phyloP scores from a whole-genome alignment of 1,140 invertebrate species.

The Drusus annulatus region DNA sequence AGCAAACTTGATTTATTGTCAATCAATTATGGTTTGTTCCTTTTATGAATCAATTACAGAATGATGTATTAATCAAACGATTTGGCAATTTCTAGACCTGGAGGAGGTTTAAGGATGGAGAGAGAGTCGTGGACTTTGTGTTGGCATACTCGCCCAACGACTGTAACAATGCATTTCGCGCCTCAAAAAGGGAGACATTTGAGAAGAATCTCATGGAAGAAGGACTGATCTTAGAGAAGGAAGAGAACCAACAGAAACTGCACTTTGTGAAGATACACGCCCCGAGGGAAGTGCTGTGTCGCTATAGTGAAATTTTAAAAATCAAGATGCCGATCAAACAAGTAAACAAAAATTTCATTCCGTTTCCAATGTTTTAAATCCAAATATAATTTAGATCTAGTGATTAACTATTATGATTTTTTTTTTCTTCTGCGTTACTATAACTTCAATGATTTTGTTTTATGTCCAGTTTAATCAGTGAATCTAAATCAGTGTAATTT shows the following conservation, averaged over 20 bases:
- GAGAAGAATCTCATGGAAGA: slow-evolving; percentile 75
- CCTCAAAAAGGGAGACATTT: slow-evolving; percentile 71
- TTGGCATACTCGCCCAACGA: slow-evolving; percentile 73
- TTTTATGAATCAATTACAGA: not conserved
- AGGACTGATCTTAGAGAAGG: slow-evolving; percentile 76
- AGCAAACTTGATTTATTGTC: not conserved
- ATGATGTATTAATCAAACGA: not conserved
- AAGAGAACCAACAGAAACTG: slow-evolving; percentile 72
- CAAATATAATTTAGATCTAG: too few species aligned
- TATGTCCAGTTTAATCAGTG: too few species aligned
- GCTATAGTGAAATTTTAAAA: slow-evolving; percentile 90
- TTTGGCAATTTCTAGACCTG: slow-evolving; percentile 60
- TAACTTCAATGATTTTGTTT: too few species aligned
- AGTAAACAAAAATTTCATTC: slow-evolving; percentile 62
- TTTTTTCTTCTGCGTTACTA: too few species aligned
- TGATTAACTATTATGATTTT: too few species aligned
- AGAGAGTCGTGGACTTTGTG: slow-evolving; percentile 77
- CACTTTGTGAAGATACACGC: slow-evolving; percentile 84
- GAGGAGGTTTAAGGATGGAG: slow-evolving; percentile 65
- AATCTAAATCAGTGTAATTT: too few species aligned
- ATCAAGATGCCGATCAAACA: slow-evolving; percentile 90
- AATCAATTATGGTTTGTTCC: not conserved
- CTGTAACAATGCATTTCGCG: slow-evolving; percentile 64
- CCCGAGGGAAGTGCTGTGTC: slow-evolving; percentile 83
- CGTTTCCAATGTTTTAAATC: too few species aligned